phyloP scores from a whole-genome alignment of 1,140 invertebrate species.

The Lordiphosa mommai region DNA sequence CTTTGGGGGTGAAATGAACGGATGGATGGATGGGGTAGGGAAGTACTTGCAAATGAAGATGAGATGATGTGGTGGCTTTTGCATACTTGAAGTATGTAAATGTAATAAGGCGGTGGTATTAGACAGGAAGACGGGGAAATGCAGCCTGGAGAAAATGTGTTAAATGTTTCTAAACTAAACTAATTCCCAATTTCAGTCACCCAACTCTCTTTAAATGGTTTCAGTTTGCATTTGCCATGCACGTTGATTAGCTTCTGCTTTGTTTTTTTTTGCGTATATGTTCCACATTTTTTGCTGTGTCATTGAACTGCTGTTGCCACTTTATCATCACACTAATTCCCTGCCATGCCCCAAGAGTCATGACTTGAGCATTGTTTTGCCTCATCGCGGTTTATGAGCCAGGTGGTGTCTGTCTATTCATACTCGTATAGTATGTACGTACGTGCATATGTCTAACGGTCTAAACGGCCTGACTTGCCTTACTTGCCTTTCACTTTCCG shows the following conservation, averaged over 20 bases:
- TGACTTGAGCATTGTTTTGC: conserved; percentile 32
- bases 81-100: not conserved
- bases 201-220: not conserved
- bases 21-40: conserved; percentile 3
- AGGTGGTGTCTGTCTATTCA: conserved; percentile 27
- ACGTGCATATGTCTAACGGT: conserved; percentile 14
- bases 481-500: conserved; percentile 66
- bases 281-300: conserved; percentile 18
- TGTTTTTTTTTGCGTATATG: conserved; percentile 30
- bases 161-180: not conserved
- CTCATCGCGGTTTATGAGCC: conserved; percentile 25
- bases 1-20: not conserved
- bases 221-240: conserved; percentile 30
- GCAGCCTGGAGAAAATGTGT: not conserved
- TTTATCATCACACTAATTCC: conserved; percentile 40
- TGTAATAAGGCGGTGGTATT: not conserved
- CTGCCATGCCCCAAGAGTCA: conserved; percentile 18
- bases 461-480: conserved; percentile 15
- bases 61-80: conserved; percentile 12
- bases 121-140: not conserved
- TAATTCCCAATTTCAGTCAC: not conserved
- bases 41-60: not conserved
- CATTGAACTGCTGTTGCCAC: conserved; percentile 26
- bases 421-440: conserved; percentile 16
- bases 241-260: conserved; percentile 64